These are phyloP conservation scores for Electrophaes corylata DNA, from an alignment of 2,888 invertebrate genomes.

Conservation along the genomic window DNA sequence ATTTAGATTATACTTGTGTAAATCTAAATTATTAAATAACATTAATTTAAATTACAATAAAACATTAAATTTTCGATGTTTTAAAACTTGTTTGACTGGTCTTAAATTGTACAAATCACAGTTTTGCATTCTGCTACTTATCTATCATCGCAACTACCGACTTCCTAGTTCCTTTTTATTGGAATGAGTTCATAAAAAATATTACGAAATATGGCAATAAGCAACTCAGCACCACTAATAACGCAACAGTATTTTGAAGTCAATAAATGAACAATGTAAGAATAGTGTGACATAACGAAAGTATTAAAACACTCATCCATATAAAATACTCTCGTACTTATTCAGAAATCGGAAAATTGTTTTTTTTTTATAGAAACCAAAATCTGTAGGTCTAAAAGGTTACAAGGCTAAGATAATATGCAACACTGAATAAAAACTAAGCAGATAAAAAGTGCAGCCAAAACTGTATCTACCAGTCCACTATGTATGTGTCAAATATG, in stretches of 20 bases:
- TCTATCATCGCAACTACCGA: conserved; percentile 77
- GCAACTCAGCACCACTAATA: conserved; percentile 37
- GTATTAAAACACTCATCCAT: background rate
- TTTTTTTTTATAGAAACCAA: background rate
- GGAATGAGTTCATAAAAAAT: conserved; percentile 71
- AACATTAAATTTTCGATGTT: conserved; percentile 81
- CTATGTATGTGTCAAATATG: conserved; percentile 14
- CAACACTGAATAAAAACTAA: conserved; percentile 1
- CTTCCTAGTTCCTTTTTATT: conserved; percentile 69
- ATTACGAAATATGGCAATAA: conserved; percentile 73
- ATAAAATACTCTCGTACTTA: background rate
- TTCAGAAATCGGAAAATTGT: background rate
- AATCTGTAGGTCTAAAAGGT: background rate
- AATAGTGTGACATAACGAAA: background rate
- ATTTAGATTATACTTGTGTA: conserved; percentile 75
- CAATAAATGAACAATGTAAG: background rate
- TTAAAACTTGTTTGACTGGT: conserved; percentile 83
- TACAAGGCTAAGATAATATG: background rate
- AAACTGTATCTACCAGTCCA: conserved; percentile 12
- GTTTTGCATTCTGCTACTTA: conserved; percentile 82
- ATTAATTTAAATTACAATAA: conserved; percentile 73
- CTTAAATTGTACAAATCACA: conserved; percentile 83
- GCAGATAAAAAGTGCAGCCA: conserved; percentile 3
- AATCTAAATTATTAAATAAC: conserved; percentile 68
- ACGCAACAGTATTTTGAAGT: background rate